phyloP scores from a whole-genome alignment of 2,888 invertebrate species.

The Panzeria rudis region DNA sequence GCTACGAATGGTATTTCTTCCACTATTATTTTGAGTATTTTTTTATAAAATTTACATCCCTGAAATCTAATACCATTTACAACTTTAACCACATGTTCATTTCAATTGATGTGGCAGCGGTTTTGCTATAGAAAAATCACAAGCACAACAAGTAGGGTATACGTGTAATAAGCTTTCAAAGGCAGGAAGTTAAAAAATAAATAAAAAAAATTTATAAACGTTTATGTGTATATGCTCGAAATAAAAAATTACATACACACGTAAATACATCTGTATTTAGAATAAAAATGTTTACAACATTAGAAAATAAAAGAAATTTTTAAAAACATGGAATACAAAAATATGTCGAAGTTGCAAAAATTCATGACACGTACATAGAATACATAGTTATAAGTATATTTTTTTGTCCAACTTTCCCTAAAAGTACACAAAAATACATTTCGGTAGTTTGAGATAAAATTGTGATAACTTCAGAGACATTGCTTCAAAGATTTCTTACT shows the following conservation, averaged over 20 bases:
- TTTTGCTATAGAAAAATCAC: not conserved
- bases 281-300: not conserved
- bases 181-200: slow-evolving; percentile 10
- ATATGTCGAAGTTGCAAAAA: too few species aligned
- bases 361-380: too few species aligned
- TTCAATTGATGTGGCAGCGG: slow-evolving; percentile 22
- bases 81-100: not conserved
- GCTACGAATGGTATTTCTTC: too few species aligned
- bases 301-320: not conserved
- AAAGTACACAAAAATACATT: not conserved
- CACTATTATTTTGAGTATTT: too few species aligned
- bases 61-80: slow-evolving; percentile 13
- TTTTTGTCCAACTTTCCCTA: too few species aligned
- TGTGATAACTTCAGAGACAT: too few species aligned
- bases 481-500: too few species aligned
- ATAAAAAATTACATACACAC: not conserved
- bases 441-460: too few species aligned
- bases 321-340: too few species aligned
- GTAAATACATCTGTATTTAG: not conserved
- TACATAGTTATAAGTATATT: too few species aligned
- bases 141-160: slow-evolving; percentile 7
- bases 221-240: not conserved
- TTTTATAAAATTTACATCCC: not conserved
- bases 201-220: not conserved
- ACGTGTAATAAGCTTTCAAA: slow-evolving; percentile 38